Base-by-base conservation (phyloP, 2,113 vertebrate species). In the Trichomycterus rosablanca region DNA sequence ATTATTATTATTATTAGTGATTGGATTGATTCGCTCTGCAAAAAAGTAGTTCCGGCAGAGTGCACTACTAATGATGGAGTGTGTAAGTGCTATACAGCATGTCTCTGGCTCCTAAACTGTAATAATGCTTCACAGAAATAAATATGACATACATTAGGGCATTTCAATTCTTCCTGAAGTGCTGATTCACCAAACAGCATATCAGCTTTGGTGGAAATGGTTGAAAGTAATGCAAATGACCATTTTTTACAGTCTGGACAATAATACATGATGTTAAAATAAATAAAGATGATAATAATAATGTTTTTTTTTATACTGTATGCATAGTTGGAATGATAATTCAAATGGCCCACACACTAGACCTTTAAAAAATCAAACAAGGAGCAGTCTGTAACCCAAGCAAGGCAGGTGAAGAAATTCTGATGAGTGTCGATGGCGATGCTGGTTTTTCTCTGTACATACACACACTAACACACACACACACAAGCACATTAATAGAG, bases 21-120 rank as follows among this genome's bases (percentile, higher is more conserved):
- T 68, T 62, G 81, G 76, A 69, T 57, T 62, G 55, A 52, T 42
- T 53, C 60, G 79, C 81, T 77, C 76, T 75, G 73, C 62, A 20
- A 42, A 56, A 42, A 26, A 30, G 19, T n/a, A 51, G 42, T 67
- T 78, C 37, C 20, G 39, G 15, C 46, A 54, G 2, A 37, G 39
- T 59, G 24, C 32, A 30, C 39, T 15, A 9, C 48, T 43, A 40
- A 40, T 50, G 45, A 39, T 14, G 26, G 22, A 22, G 28, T 16
- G 57, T 46, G 28, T 59, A 59, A 46, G 44, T 43, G 48, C 40
- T 30, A 15, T 3, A 35, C 37, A 19, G 37, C n/a, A 45, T 15
- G 19, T 35, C 50, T 63, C 37, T 39, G 9, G 39, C 20, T 32
- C 30, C 16, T 37, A 46, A 45, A 45, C 50, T 54, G 50, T 54